A percentile compares a stretch with the other conserved stretches of the same genome.
These are phyloP conservation scores for Herminia tarsipennalis DNA, from an alignment of 2,888 invertebrate genomes.

Conservation along the genomic window DNA sequence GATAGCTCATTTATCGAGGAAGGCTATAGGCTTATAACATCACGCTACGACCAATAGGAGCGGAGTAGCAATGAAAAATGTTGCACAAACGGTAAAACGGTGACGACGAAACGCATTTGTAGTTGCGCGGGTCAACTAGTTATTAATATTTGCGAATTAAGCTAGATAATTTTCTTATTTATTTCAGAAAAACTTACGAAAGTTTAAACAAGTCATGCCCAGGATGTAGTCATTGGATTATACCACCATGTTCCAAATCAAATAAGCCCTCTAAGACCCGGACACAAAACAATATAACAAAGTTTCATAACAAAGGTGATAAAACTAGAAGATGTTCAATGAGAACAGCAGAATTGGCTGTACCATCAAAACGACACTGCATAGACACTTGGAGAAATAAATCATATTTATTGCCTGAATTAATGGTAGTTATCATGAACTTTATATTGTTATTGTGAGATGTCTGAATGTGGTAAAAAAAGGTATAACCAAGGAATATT, in stretches of 20 bases:
- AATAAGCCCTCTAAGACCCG: neutral
- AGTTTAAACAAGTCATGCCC: neutral
- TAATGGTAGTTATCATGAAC: slow-evolving; percentile 57
- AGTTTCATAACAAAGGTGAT: slow-evolving; percentile 14
- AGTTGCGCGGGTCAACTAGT: no score
- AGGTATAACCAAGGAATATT: neutral
- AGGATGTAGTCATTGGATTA: slow-evolving; percentile 1
- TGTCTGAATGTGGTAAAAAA: no score
- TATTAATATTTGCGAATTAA: no score
- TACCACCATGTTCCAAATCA: neutral
- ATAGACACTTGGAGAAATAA: slow-evolving; percentile 71
- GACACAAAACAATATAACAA: neutral
- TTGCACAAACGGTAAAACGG: no score
- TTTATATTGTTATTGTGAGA: neutral
- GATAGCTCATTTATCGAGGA: no score
- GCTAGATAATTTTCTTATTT: neutral
- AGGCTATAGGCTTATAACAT: no score
- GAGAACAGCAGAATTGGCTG: slow-evolving; percentile 69
- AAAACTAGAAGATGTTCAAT: slow-evolving; percentile 53
- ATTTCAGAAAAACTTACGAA: slow-evolving; percentile 10
- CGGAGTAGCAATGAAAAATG: no score
- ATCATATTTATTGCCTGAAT: slow-evolving; percentile 57
- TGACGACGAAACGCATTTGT: no score
- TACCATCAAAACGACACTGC: slow-evolving; percentile 71
- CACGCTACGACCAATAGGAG: no score